Base-by-base conservation (phyloP, 1,140 invertebrate genomes). In the Neodiprion lecontei region DNA sequence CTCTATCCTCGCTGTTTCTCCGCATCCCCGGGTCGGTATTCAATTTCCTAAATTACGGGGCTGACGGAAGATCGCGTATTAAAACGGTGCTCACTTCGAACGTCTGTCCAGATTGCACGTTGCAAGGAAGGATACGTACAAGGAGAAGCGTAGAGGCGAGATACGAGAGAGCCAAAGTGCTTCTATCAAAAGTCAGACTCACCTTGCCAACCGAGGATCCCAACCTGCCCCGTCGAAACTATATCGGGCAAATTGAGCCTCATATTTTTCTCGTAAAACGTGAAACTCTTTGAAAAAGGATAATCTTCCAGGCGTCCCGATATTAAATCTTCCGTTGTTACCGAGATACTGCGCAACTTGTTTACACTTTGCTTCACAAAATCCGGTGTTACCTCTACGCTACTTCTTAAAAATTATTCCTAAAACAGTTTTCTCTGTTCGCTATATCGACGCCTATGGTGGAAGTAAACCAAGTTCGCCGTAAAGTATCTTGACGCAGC, bases 11-110 rank as follows among this genome's bases (percentile, higher is more conserved):
- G 72, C 79, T 74, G 75, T 40, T 67, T 77, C 69, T 12, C 12
- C 23, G 28, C 28, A 12, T 14, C 23, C 12, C 12, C 12, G 68
- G 14, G 28, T 1, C 68, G 68, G 23, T 82, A 82, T 84, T 83
- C 81, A 82, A 83, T 85, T 82, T 81, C 70, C 67, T 77, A 83
- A 84, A 83, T 82, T 81, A 81, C 78, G 79, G 72, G 72, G 72
- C 67, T 77, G 75, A 70, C 72, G 53, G 72, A 76, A 74, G 74
- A 79, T 77, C 73, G 40, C 73, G 73, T 72, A 82, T 81, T 79
- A 80, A 80, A 79, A 80, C 75, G 75, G 70, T 73, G 70, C 72
- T 74, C 71, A 74, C 28, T 72, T 76, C 72, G 28, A 40, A 11
- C 68, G 70, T 40, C 9, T 47, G 23, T 5, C 53, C 7, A 28